Percentiles rank a stretch among this genome's conserved stretches.
These are phyloP conservation scores for Iphiclides podalirius DNA, from an alignment of 2,888 invertebrate species.

Conservation along the genomic window DNA sequence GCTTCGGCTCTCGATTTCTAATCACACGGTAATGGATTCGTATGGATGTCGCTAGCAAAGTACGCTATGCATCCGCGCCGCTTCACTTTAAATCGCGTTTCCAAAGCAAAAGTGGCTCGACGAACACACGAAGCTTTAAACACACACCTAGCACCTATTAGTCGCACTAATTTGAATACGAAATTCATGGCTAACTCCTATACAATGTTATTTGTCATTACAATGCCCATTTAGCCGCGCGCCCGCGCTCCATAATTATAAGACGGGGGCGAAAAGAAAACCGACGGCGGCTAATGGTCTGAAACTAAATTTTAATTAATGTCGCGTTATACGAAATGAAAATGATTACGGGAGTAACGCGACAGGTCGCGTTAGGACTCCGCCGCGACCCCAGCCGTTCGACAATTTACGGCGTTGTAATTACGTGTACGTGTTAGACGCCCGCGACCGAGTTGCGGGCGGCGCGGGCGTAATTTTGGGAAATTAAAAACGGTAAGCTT, in stretches of 20 bases:
- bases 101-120: slow-evolving; percentile 46
- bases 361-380: slow-evolving; percentile 56
- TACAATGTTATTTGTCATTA: slow-evolving; percentile 78
- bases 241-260: slow-evolving; percentile 73
- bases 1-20: slow-evolving; percentile 61
- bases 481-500: slow-evolving; percentile 78
- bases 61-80: slow-evolving; percentile 25
- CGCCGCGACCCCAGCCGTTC: slow-evolving; percentile 51
- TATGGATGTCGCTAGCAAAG: slow-evolving; percentile 34
- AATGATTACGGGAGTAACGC: slow-evolving; percentile 78
- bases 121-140: slow-evolving; percentile 53
- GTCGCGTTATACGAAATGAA: slow-evolving; percentile 77
- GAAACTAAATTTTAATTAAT: slow-evolving; percentile 81
- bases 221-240: slow-evolving; percentile 72
- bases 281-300: slow-evolving; percentile 77
- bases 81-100: slow-evolving; percentile 27
- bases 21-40: slow-evolving; percentile 57
- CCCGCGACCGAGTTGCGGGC: slow-evolving; percentile 52
- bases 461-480: slow-evolving; percentile 69
- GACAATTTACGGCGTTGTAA: slow-evolving; percentile 73
- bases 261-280: slow-evolving; percentile 72
- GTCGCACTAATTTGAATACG: slow-evolving; percentile 74
- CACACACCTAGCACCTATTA: slow-evolving; percentile 67
- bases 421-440: slow-evolving; percentile 70
- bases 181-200: slow-evolving; percentile 73